Evolutionary conservation across 2,797 vertebrate genomes (phyloP).

Genomic region (Coccyzus lansbergi): DNA sequence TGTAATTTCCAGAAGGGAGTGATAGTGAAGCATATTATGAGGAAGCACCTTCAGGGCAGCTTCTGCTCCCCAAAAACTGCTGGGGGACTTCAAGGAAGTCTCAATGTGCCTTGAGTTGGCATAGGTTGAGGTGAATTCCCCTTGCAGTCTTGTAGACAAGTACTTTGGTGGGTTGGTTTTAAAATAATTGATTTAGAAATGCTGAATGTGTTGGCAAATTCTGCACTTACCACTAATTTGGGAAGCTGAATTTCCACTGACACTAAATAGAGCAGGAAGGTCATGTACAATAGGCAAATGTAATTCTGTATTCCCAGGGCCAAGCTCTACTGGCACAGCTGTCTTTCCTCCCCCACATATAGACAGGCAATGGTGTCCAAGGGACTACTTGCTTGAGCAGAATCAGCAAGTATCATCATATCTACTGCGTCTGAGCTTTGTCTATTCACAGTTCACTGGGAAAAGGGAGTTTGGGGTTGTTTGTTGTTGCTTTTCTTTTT

Average conservation of each 20-base stretch:
- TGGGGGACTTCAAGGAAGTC: neutral
- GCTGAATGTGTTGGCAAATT: conserved; percentile 17
- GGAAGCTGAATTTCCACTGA: neutral
- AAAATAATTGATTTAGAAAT: conserved; percentile 25
- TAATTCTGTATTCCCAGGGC: conserved; percentile 20
- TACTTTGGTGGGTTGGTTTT: neutral
- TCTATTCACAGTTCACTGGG: neutral
- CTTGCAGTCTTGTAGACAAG: neutral
- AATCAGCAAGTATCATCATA: conserved; percentile 14
- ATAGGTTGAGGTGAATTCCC: neutral
- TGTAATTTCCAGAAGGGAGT: neutral
- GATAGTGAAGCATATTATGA: fast-evolving
- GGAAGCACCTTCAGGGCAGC: neutral
- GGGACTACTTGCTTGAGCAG: neutral
- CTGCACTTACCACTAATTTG: neutral
- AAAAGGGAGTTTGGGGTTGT: neutral
- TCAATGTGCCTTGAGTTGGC: neutral
- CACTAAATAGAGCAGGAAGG: conserved; percentile 2
- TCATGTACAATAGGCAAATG: neutral
- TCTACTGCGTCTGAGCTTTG: neutral
- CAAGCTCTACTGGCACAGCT: conserved; percentile 38
- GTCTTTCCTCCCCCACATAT: neutral
- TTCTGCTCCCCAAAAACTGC: neutral
- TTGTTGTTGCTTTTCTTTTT: neutral
- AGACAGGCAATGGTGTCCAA: conserved; percentile 5